Percentiles rank a stretch among this genome's conserved stretches.
These are phyloP conservation scores for Tiliqua scincoides DNA, from an alignment of 2,113 vertebrate species.

Conservation along the genomic window DNA sequence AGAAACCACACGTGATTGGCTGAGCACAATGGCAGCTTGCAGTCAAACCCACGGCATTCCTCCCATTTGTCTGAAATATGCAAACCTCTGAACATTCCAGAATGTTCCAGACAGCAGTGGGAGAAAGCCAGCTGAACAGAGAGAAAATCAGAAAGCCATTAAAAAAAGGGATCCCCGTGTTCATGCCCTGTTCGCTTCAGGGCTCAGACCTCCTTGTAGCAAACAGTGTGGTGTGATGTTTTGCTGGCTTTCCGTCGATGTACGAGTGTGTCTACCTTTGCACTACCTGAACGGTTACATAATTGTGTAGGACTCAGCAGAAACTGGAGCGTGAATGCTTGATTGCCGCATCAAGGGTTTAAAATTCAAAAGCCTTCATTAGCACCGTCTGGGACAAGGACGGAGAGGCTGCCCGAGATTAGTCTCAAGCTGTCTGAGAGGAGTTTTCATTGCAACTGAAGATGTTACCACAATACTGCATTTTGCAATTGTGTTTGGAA, in stretches of 20 bases:
- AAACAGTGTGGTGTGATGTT: background rate
- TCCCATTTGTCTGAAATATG: background rate
- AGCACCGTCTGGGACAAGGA: background rate
- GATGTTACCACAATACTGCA: background rate
- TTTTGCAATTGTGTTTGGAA: background rate
- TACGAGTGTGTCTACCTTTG: background rate
- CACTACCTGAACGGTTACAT: background rate
- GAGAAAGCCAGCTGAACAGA: background rate
- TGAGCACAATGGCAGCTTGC: background rate
- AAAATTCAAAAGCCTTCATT: background rate
- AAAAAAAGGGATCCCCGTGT: background rate
- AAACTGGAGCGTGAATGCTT: too few species aligned
- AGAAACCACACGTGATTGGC: background rate
- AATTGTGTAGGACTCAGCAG: too few species aligned
- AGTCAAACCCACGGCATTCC: background rate
- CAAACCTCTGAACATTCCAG: background rate
- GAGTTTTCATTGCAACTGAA: background rate
- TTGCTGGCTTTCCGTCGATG: background rate
- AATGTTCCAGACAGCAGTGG: background rate
- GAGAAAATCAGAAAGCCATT: background rate
- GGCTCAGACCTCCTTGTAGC: background rate
- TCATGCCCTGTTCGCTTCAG: background rate
- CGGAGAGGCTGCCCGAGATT: background rate
- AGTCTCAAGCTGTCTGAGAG: background rate
- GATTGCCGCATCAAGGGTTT: background rate